phyloP scores from a whole-genome alignment of 2,797 vertebrate species.

The Agapornis canus region DNA sequence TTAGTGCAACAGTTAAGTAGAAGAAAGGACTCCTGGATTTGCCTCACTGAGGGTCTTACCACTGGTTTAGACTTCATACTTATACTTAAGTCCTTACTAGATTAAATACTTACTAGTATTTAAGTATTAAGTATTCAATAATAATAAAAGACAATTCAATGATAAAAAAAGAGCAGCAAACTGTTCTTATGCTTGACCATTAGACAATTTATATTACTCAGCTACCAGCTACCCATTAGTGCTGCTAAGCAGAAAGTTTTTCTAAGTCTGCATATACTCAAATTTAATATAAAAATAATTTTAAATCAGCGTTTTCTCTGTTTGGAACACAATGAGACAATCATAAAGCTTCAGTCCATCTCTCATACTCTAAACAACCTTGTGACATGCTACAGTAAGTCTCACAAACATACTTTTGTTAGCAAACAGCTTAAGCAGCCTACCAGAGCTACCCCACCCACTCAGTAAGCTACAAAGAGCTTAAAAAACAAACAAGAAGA shows the following conservation, averaged over 20 bases:
- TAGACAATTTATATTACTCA: neutral
- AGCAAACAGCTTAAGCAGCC: slow-evolving; percentile 30
- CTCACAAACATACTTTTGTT: slow-evolving; percentile 38
- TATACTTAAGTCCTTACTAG: too few species aligned
- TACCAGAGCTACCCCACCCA: slow-evolving; percentile 24
- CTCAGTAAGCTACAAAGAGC: slow-evolving; percentile 9
- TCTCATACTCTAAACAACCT: slow-evolving; percentile 26
- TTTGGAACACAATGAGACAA: slow-evolving; percentile 2
- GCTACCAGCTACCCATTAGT: neutral
- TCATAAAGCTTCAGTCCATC: neutral
- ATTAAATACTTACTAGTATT: neutral
- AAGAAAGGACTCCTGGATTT: neutral
- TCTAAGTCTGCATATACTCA: neutral
- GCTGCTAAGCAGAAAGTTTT: neutral
- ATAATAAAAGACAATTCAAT: neutral
- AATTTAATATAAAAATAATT: neutral
- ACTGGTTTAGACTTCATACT: neutral
- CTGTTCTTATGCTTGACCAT: neutral
- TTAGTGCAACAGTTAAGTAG: neutral
- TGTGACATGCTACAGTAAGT: slow-evolving; percentile 17
- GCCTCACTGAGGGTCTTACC: neutral
- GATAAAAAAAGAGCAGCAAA: neutral
- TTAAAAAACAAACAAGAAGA: neutral
- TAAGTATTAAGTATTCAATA: neutral
- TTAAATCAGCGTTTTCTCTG: slow-evolving; percentile 9